Evolutionary conservation across 1,140 invertebrate genomes (phyloP).

Genomic region (Musca vetustissima): DNA sequence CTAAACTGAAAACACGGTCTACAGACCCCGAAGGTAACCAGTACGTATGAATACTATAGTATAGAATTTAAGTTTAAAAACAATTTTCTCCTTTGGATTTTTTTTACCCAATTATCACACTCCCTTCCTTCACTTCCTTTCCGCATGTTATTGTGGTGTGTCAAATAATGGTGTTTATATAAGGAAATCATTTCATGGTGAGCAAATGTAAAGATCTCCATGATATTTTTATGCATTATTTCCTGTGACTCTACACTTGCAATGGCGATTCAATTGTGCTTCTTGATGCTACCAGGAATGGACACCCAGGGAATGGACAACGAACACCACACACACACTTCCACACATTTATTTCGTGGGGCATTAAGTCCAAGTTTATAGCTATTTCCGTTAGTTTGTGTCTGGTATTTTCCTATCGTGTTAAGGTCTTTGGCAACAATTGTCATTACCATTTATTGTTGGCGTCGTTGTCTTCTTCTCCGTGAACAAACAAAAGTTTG

Average conservation of each 20-base stretch:
- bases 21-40: too few species aligned
- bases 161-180: background rate
- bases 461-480: background rate
- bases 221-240: constrained; percentile 5
- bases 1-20: too few species aligned
- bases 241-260: background rate
- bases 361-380: constrained; percentile 20
- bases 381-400: constrained; percentile 14
- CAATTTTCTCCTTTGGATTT: too few species aligned
- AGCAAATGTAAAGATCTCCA: constrained; percentile 11
- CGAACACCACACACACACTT: too few species aligned
- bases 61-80: too few species aligned
- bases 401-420: constrained; percentile 7
- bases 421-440: too few species aligned
- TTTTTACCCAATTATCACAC: too few species aligned
- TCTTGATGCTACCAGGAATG: background rate
- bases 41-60: too few species aligned
- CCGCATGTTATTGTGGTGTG: too few species aligned
- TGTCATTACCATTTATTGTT: background rate
- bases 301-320: too few species aligned
- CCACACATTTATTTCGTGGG: background rate
- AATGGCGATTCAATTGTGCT: background rate
- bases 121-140: too few species aligned
- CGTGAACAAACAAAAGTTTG: background rate
- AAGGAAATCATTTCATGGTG: constrained; percentile 10